Evolutionary conservation across 35 echinoderm and acorn worm genomes (phyloP).

Genomic region (Ophioderma brevispina): DNA sequence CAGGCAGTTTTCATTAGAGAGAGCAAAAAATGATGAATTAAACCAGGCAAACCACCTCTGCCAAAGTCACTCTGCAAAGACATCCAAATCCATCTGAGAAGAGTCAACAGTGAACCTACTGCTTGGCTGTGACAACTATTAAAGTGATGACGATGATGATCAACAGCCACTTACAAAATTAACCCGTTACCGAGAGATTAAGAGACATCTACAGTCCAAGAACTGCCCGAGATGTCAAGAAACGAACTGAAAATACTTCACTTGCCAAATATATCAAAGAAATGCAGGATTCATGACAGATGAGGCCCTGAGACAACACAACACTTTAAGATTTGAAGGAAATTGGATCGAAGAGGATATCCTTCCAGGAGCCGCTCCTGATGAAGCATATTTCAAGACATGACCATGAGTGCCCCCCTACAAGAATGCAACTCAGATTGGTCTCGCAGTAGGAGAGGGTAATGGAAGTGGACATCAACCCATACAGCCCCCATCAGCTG

Average conservation of each 20-base stretch:
- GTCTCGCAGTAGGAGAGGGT: slow-evolving; percentile 20
- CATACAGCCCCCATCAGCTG: background rate
- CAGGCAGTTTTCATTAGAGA: background rate
- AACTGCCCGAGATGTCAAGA: background rate
- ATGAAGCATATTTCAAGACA: slow-evolving; percentile 64
- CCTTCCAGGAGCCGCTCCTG: slow-evolving; percentile 59
- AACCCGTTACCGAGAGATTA: background rate
- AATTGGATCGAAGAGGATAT: slow-evolving; percentile 29
- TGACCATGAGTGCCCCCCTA: slow-evolving; percentile 63
- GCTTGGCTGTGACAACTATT: background rate
- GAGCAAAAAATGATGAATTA: background rate
- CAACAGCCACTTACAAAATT: background rate
- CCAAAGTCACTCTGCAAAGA: slow-evolving; percentile 16
- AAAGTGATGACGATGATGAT: background rate
- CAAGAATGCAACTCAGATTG: slow-evolving; percentile 64
- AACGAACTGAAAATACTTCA: background rate
- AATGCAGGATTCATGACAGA: background rate
- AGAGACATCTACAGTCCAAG: background rate
- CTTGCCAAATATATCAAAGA: background rate
- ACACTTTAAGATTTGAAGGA: background rate
- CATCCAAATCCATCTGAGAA: background rate
- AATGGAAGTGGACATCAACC: slow-evolving; percentile 2
- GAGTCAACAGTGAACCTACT: slow-evolving; percentile 31
- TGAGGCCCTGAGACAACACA: background rate
- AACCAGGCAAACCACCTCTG: slow-evolving; percentile 17